Base-by-base conservation (phyloP, 2,888 invertebrate species). In the Andrena bucephala region DNA sequence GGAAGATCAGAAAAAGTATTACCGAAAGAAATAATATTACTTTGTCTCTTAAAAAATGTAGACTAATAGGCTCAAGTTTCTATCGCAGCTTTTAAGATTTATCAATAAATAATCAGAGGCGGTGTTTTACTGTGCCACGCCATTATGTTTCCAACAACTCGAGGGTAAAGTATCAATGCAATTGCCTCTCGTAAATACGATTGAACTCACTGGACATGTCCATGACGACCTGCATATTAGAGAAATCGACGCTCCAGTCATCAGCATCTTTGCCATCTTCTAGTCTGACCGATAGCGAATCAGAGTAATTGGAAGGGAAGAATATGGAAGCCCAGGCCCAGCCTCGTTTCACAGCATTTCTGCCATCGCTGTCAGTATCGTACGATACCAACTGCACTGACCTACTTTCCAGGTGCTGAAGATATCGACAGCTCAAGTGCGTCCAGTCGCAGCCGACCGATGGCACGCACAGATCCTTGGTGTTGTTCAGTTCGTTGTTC, bases 161-260 rank as follows among this genome's bases (percentile, higher is more conserved):
- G 16, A 5, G 42, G 13, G 16, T 42, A 2, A 48, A 27, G n/a
- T 10, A 2, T 0, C 7, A 13, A 57, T 13, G 24, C 7, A 33
- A 33, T 2, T 36, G 10, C 69, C 8, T 1, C 8, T 57, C 4
- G 10, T 29, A 5, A 60, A 36, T n/a, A 10, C 2, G 8, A 57
- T 57, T 52, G 27, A 48, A 94, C 95, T 95, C 94, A 98, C 98
- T 98, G 87, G 98, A 97, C 95, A 97, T 97, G 90, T 98, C 98
- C 95, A 98, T 95, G 88, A 96, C 96, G 0, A 98, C 95, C 76
- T 95, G 94, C 80, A 98, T 95, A 5, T 96, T 96, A 0, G 98
- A 96, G 69, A 94, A 94, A 31, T 95, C 94, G 0, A 97, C 89
- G 3, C 96, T 96, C 80, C 94, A 95, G n/a, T 95, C 93, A 36